phyloP scores from a whole-genome alignment of 2,113 vertebrate genomes.

The Cercocebus atys region DNA sequence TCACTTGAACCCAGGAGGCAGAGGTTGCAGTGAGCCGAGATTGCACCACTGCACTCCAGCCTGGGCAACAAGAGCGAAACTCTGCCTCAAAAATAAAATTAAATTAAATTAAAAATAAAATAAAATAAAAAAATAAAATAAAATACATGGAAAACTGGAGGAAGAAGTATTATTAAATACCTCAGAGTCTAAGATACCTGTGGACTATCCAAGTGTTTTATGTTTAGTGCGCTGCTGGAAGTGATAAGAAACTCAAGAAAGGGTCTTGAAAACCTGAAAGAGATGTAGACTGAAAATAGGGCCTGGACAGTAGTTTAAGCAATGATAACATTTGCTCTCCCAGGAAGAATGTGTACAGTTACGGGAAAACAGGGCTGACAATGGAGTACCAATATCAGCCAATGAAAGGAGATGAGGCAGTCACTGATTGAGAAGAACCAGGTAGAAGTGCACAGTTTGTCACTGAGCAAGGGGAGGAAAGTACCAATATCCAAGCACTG shows the following conservation, averaged over 20 bases:
- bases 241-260: not conserved
- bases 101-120: no score
- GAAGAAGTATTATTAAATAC: not conserved
- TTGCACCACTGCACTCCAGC: no score
- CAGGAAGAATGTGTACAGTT: not conserved
- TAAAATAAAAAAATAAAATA: no score
- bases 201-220: not conserved
- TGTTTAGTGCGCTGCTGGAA: not conserved
- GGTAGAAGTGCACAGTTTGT: not conserved
- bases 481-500: no score
- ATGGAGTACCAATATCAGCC: not conserved
- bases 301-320: not conserved
- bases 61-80: no score
- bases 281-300: not conserved
- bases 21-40: no score
- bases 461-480: not conserved
- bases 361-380: not conserved
- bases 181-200: not conserved
- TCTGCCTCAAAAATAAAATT: no score
- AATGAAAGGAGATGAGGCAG: not conserved
- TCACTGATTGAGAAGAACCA: not conserved
- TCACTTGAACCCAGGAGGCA: no score
- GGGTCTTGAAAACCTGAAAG: not conserved
- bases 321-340: not conserved
- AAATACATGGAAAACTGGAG: not conserved